These are phyloP conservation scores for Rynchops niger DNA, from an alignment of 2,113 vertebrate genomes.

Conservation along the genomic window DNA sequence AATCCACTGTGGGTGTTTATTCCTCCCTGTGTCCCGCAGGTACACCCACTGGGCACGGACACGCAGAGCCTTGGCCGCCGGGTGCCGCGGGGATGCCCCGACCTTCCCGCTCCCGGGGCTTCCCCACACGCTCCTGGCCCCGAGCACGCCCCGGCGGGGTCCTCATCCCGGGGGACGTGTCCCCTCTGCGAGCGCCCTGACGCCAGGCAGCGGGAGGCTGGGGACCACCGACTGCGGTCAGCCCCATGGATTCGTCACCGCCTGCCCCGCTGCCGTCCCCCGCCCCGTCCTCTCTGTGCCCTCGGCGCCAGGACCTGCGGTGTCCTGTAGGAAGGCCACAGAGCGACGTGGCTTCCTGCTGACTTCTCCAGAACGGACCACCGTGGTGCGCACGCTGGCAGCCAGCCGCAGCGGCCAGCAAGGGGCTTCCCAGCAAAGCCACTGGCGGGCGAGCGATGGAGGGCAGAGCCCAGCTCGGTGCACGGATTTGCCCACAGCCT, in stretches of 20 bases:
- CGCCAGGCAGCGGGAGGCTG: not conserved
- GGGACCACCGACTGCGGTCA: accelerated
- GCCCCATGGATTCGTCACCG: no score
- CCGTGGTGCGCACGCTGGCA: accelerated
- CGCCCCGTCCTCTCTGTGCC: not conserved
- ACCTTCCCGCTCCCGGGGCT: not conserved
- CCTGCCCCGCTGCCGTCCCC: accelerated
- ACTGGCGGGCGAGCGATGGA: accelerated
- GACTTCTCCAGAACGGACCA: not conserved
- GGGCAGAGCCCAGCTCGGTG: accelerated
- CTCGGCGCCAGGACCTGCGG: not conserved
- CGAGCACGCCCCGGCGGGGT: accelerated
- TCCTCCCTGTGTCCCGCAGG: accelerated
- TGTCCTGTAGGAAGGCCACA: accelerated
- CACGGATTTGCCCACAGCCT: accelerated
- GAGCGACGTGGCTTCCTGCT: accelerated
- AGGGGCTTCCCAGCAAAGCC: no score
- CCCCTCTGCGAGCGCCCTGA: no score
- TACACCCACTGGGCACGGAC: accelerated
- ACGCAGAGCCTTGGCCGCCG: no score
- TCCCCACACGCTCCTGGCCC: not conserved
- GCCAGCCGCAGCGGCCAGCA: not conserved
- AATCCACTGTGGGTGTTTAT: no score
- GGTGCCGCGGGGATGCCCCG: not conserved
- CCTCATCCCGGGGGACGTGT: not conserved